Conservation (phyloP, 2,113 vertebrate species). For the Crotalus helleri region DNA sequence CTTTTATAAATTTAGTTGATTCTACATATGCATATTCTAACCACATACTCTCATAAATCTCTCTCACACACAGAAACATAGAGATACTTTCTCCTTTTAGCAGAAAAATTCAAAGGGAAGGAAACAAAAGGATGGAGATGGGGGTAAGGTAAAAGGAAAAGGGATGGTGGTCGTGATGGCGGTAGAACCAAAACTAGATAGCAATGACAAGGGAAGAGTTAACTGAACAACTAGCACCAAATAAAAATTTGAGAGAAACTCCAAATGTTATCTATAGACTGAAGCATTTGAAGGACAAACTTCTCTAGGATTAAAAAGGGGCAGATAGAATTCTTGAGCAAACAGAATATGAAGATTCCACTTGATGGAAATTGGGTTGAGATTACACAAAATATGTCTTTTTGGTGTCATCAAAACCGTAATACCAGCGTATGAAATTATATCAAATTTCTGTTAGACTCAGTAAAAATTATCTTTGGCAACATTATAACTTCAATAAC, state of each 20-base stretch:
- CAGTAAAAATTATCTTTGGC: not conserved
- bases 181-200: not conserved
- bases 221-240: not conserved
- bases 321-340: not conserved
- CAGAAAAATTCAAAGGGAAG: not conserved
- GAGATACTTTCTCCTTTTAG: not conserved
- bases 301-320: not conserved
- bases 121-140: not conserved
- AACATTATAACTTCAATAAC: not conserved
- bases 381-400: not conserved
- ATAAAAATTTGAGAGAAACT: not conserved
- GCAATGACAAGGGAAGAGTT: not conserved
- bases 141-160: not conserved
- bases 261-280: not conserved
- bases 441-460: not conserved
- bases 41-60: not conserved
- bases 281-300: not conserved
- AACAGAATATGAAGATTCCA: not conserved
- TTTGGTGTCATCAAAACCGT: not conserved
- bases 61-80: not conserved
- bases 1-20: not conserved
- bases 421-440: not conserved
- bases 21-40: not conserved
- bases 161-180: not conserved
- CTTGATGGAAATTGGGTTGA: not conserved